Percentiles rank a stretch among this genome's conserved stretches.
Evolutionary conservation across 2,797 vertebrate species (phyloP).

Genomic region (Siniperca scherzeri): DNA sequence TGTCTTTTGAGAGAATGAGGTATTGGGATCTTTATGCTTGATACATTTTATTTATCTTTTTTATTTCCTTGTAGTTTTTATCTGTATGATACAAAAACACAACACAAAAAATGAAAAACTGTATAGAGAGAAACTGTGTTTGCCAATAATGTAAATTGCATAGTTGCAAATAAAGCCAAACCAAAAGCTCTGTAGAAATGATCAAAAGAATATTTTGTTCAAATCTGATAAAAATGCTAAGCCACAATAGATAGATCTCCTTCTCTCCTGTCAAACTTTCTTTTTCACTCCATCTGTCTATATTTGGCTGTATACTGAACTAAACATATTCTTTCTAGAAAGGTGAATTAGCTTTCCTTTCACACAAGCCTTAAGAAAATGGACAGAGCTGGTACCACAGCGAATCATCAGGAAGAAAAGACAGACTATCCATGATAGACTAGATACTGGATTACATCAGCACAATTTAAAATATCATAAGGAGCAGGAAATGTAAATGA

Average conservation of each 20-base stretch:
- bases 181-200: neutral
- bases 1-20: neutral
- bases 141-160: neutral
- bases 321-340: too few relatives aligned
- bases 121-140: neutral
- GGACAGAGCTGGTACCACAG: neutral
- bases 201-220: neutral
- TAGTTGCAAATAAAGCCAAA: neutral
- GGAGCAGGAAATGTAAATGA: slow-evolving; percentile 22
- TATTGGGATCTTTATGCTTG: neutral
- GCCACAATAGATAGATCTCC: neutral
- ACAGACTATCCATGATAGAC: neutral
- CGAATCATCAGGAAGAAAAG: neutral
- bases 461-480: slow-evolving; percentile 16
- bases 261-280: slow-evolving; percentile 1
- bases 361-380: neutral
- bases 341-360: neutral
- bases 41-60: neutral
- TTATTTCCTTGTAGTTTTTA: neutral
- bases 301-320: neutral
- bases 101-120: neutral
- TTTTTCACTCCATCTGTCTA: neutral
- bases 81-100: neutral
- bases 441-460: slow-evolving; percentile 16
- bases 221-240: neutral